Evolutionary conservation across 2,797 vertebrate genomes (phyloP).

Genomic region (Galaxias olidus): DNA sequence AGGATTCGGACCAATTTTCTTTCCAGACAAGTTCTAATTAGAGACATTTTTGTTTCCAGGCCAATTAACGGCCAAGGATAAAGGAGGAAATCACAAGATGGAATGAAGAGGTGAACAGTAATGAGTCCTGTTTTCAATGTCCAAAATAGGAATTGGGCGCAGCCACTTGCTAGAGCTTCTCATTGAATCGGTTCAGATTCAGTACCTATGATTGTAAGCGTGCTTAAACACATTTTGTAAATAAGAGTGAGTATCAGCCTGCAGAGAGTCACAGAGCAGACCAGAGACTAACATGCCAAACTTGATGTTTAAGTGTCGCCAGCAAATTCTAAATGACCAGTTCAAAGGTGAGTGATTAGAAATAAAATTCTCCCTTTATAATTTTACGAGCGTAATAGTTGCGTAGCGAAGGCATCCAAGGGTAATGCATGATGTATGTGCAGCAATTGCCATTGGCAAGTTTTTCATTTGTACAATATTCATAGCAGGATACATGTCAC

Average conservation of each 20-base stretch:
- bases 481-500: no score
- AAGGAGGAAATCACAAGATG: slow-evolving; percentile 6
- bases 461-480: no score
- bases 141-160: neutral
- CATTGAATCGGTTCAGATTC: neutral
- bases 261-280: neutral
- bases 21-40: slow-evolving; percentile 21
- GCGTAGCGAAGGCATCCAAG: neutral
- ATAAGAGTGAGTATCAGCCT: neutral
- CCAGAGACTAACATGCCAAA: neutral
- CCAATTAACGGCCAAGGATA: slow-evolving; percentile 45
- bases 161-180: neutral
- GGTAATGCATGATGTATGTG: neutral
- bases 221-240: neutral
- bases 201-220: neutral
- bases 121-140: neutral
- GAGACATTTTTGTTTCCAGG: slow-evolving; percentile 34
- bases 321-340: neutral
- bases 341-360: neutral
- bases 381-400: neutral
- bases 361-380: neutral
- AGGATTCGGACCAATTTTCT: slow-evolving; percentile 49
- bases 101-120: slow-evolving; percentile 8
- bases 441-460: neutral
- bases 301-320: neutral